phyloP scores from a whole-genome alignment of 2,113 vertebrate genomes.

The Cettia cetti region DNA sequence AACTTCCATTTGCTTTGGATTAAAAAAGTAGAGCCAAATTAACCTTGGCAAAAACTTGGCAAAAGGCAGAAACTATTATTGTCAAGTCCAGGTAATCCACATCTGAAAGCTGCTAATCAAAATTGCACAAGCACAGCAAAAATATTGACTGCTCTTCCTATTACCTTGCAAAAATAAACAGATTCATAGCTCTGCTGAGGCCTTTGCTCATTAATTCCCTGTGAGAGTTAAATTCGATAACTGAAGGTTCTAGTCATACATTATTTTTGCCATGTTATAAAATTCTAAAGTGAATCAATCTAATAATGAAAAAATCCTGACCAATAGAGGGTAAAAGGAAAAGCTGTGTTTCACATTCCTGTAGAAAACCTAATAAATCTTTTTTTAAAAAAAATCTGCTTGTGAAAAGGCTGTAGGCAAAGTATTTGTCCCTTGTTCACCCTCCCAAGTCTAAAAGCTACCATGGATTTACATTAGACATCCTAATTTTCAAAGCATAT shows the following conservation, averaged over 20 bases:
- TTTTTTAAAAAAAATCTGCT: not conserved
- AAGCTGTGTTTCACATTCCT: not conserved
- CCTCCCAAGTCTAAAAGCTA: not conserved
- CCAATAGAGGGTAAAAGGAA: not conserved
- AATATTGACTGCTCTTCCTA: not conserved
- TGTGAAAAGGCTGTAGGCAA: not conserved
- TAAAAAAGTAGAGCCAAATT: not conserved
- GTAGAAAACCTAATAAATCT: not conserved
- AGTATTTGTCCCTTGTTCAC: not conserved
- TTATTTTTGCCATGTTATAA: constrained; percentile 23
- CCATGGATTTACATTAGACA: not conserved
- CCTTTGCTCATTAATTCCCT: constrained; percentile 5
- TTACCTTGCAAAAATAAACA: not conserved
- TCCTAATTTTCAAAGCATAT: not conserved
- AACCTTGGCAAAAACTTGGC: not conserved
- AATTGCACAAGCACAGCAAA: not conserved
- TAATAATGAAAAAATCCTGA: not conserved
- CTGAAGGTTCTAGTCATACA: not conserved
- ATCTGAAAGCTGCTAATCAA: constrained; percentile 16
- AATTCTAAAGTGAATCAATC: not conserved
- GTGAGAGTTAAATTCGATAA: not conserved
- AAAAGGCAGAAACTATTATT: constrained; percentile 4
- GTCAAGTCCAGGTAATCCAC: not conserved
- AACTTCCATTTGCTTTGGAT: not conserved
- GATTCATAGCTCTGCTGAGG: not conserved